Base-by-base conservation (phyloP, 2,113 vertebrate species). In the Amphiprion ocellaris region DNA sequence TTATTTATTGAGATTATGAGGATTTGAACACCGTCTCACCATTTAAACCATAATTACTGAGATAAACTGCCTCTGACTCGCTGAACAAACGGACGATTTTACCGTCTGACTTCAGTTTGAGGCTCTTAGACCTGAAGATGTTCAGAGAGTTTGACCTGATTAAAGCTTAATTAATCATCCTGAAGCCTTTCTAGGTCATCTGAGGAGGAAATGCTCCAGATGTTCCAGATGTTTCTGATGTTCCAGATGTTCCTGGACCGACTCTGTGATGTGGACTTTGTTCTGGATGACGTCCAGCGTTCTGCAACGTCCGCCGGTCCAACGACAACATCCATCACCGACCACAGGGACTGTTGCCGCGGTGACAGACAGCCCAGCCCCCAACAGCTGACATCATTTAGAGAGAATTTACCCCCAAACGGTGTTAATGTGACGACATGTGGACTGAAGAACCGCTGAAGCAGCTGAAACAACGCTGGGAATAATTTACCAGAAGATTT, bases 321-420 rank as follows among this genome's bases (percentile, higher is more conserved):
- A 30, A 30, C 30, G 6, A 30, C 30, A 30, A 30, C 30, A 41
- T 53, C 76, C 52, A 30, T 77, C 82, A 56, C 62, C 19, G 53
- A 50, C 68, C 66, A 28, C 15, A 0, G 24, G 66, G 69, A 70
- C 76, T 8, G 77, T 87, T 69, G 68, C 81, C 66, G 21, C 1
- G 28, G 73, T 10, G 60, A 89, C 76, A 67, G 78, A 77, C 67
- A 9, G 17, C 75, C 68, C 26, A 41, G n/a, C 61, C 49, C 49
- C 44, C 67, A 54, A 68, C 74, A 79, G 33, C 33, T 82, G 69
- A 87, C 69, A 69, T 77, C 59, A 84, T 59, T 21, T 14, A 53
- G 44, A 74, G 11, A 49, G 33, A 66, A 49, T 64, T 30, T 46
- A 19, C 72, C 47, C 47, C 52, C 46, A 5, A 44, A 46, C 11